Conservation (phyloP, 2,888 invertebrate genomes). For the Drosophila paramelanica region DNA sequence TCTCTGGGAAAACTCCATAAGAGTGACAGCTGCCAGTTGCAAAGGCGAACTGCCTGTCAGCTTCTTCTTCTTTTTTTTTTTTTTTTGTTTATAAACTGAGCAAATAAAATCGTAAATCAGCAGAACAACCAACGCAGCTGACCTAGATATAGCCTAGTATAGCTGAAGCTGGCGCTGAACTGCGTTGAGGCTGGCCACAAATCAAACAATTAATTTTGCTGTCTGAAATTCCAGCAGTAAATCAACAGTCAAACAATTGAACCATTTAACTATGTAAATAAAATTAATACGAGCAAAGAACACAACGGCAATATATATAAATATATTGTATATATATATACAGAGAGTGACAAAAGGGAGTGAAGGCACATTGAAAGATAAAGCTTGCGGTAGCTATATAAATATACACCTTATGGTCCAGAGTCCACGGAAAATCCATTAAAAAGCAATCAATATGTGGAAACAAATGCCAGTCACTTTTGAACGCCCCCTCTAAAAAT, state of each 20-base stretch:
- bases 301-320: background rate
- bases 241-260: constrained; percentile 80
- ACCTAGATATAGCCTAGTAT: constrained; percentile 42
- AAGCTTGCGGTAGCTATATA: constrained; percentile 7
- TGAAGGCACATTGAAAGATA: background rate
- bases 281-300: constrained; percentile 61
- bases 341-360: constrained; percentile 8
- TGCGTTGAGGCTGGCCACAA: constrained; percentile 49
- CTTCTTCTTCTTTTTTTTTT: background rate
- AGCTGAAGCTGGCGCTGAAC: constrained; percentile 3
- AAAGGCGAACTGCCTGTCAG: constrained; percentile 61
- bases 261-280: constrained; percentile 81
- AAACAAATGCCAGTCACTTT: constrained; percentile 76
- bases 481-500: constrained; percentile 41
- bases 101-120: constrained; percentile 75
- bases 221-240: constrained; percentile 77
- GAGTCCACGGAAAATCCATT: constrained; percentile 73
- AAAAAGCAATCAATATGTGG: constrained; percentile 80
- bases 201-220: constrained; percentile 77
- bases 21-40: constrained; percentile 57
- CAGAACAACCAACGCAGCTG: constrained; percentile 31
- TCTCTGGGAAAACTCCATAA: constrained; percentile 45
- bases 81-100: constrained; percentile 71
- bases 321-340: too few relatives aligned
- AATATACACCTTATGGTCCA: constrained; percentile 59